Evolutionary conservation across 2,797 vertebrate species (phyloP), one percentile per base, ranked within the genome.

Genomic region (Loris lydekkerianus): DNA sequence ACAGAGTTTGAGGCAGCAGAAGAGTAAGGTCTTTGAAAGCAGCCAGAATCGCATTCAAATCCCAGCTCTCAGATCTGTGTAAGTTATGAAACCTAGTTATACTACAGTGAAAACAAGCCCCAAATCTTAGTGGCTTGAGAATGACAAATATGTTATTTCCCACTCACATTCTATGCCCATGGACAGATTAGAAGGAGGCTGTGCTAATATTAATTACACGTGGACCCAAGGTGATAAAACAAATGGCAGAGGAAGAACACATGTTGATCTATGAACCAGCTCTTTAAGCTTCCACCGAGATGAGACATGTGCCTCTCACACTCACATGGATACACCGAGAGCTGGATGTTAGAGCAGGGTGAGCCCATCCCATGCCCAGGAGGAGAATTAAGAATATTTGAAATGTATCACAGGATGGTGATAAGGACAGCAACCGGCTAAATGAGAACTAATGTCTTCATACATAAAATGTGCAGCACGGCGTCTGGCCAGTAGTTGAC

Each of bases 381-480:
- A 81, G 63, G 58, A 87, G 40, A 83, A 75, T 4, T 2, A 21
- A 86, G 85, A 29, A 46, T 72, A 75, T 23, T 40, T 27, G 18
- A 56, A 21, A 82, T 25, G n/a, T 1, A 56, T 34, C 21, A 37
- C 20, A 61, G 63, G 25, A 78, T 0, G 29, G 40, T 43, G 37
- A 61, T 84, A 53, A 88, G 2, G 29, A 61, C 11, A 53, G 34
- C 76, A 88, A 61, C 1, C 15, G 2, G 63, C 43, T 46, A 84
- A 73, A 70, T 31, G 31, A 91, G 43, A 95, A 85, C 3, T 46
- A 53, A 92, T 65, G 63, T 61, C 67, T 94, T 70, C 34, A 21
- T 78, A 18, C 10, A 56, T 25, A 67, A 89, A n/a, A 11, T 15
- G 58, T 7, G 20, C 23, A 65, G 7, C 5, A 9, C 18, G 40